These are phyloP conservation scores for Eriosoma lanigerum DNA, from an alignment of 1,140 invertebrate genomes.

Conservation along the genomic window DNA sequence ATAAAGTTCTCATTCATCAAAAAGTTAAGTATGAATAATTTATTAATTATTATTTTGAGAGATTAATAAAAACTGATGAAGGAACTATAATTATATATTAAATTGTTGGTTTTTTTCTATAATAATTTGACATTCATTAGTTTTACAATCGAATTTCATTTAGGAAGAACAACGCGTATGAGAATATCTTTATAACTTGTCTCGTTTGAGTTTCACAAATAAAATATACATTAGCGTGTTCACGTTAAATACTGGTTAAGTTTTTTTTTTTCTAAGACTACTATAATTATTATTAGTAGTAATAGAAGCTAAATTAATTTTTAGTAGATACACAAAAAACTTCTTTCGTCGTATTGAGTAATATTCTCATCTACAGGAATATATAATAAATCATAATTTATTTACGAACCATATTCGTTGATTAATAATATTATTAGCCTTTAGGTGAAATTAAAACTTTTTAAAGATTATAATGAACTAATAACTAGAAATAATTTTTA, in stretches of 20 bases:
- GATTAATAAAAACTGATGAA: too few relatives aligned
- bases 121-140: neutral
- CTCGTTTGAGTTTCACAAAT: neutral
- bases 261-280: neutral
- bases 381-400: slow-evolving; percentile 1
- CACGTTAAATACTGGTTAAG: neutral
- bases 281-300: neutral
- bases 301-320: neutral
- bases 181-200: neutral
- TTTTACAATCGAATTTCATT: neutral
- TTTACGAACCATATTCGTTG: neutral
- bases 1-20: too few relatives aligned
- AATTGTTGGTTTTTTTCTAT: too few relatives aligned
- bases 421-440: neutral
- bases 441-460: too few relatives aligned
- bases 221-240: neutral
- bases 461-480: too few relatives aligned
- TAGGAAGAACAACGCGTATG: neutral
- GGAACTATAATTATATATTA: too few relatives aligned
- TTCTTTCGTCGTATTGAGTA: neutral
- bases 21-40: too few relatives aligned
- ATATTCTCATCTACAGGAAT: neutral
- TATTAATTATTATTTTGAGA: too few relatives aligned
- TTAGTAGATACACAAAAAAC: neutral
- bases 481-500: too few relatives aligned